A percentile compares a stretch with the other conserved stretches of the same genome.
Conservation (phyloP, 2,888 invertebrate genomes). For the Eueremaeus valkanovi region DNA sequence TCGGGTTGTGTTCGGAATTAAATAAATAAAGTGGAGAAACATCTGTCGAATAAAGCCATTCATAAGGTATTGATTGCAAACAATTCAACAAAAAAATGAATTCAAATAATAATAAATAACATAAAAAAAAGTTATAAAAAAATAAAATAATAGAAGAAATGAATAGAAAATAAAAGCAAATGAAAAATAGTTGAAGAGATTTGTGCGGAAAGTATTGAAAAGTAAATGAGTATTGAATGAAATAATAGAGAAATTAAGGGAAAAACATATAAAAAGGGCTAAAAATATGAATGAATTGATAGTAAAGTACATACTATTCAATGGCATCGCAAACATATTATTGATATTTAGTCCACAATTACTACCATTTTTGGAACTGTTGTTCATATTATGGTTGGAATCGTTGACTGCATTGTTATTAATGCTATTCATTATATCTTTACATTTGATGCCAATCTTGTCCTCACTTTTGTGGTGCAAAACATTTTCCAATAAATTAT, state of each 20-base stretch:
- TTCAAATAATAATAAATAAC: background rate
- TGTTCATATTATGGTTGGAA: background rate
- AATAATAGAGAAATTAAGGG: background rate
- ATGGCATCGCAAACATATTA: constrained; percentile 32
- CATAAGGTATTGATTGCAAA: background rate
- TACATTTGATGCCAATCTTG: background rate
- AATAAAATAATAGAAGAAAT: background rate
- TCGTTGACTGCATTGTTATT: constrained; percentile 14
- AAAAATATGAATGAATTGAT: background rate
- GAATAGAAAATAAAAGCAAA: no score
- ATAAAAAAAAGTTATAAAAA: no score
- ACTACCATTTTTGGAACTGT: constrained; percentile 13
- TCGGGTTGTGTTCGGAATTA: constrained; percentile 10
- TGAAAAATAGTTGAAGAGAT: background rate
- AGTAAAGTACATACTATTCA: constrained; percentile 9
- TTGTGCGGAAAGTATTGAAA: background rate
- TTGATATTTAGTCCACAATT: constrained; percentile 2
- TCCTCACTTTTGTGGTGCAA: background rate
- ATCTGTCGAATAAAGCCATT: background rate
- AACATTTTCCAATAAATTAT: background rate
- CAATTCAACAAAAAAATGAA: background rate
- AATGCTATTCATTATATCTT: constrained; percentile 21
- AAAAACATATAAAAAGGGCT: background rate
- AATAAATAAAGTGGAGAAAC: constrained; percentile 16
- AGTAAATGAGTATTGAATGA: background rate